These are phyloP conservation scores for Chloromyia formosa DNA, from an alignment of 2,888 invertebrate genomes.

Conservation along the genomic window DNA sequence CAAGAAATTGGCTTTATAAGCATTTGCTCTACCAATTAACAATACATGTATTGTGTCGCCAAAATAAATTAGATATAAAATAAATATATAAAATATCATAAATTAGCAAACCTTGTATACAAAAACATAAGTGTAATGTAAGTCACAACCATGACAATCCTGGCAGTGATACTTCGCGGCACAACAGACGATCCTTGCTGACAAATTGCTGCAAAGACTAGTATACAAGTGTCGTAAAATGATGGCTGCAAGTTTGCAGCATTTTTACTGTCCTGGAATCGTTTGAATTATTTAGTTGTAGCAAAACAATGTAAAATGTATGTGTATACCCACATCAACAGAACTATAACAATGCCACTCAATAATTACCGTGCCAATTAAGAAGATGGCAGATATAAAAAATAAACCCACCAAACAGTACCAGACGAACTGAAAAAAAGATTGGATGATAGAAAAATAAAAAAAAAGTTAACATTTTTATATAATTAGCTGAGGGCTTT, in stretches of 20 bases:
- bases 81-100: too few relatives aligned
- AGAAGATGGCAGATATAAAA: constrained; percentile 53
- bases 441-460: too few relatives aligned
- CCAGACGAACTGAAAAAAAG: constrained; percentile 52
- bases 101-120: constrained; percentile 70
- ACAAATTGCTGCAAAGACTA: constrained; percentile 70
- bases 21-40: too few relatives aligned
- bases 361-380: constrained; percentile 63
- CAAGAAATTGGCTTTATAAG: too few relatives aligned
- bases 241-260: constrained; percentile 60
- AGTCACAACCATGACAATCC: constrained; percentile 71
- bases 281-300: not conserved
- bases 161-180: constrained; percentile 58
- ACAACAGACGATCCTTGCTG: constrained; percentile 68
- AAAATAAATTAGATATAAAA: too few relatives aligned
- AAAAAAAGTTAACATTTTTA: too few relatives aligned
- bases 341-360: constrained; percentile 61
- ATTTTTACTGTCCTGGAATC: constrained; percentile 38
- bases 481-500: too few relatives aligned
- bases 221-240: constrained; percentile 66
- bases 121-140: constrained; percentile 74
- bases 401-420: constrained; percentile 51
- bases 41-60: too few relatives aligned
- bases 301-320: not conserved
- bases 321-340: not conserved